These are phyloP conservation scores for Tretioscincus oriximinensis DNA, from an alignment of 2,113 vertebrate species.

Conservation along the genomic window DNA sequence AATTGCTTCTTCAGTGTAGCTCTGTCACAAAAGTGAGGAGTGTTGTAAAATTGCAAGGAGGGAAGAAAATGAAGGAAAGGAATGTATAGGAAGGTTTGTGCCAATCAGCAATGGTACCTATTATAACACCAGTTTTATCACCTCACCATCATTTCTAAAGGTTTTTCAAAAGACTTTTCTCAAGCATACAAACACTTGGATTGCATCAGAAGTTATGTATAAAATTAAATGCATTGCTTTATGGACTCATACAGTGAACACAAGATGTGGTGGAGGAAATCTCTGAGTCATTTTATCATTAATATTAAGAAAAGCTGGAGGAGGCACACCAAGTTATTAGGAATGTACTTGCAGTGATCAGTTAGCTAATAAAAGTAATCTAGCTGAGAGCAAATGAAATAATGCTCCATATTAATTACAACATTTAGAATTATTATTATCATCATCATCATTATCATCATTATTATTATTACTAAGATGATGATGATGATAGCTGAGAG, in stretches of 20 bases:
- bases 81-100: too few relatives aligned
- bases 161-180: background rate
- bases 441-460: too few relatives aligned
- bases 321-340: background rate
- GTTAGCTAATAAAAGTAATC: conserved; percentile 7
- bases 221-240: background rate
- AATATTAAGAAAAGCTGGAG: conserved; percentile 10
- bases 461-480: too few relatives aligned
- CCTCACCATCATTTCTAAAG: background rate
- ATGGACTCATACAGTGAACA: background rate
- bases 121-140: background rate
- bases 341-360: conserved; percentile 1
- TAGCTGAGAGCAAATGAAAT: background rate
- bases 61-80: too few relatives aligned
- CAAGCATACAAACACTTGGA: background rate
- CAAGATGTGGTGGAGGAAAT: background rate
- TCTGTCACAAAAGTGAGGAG: too few relatives aligned
- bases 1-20: too few relatives aligned
- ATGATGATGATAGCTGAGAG: too few relatives aligned
- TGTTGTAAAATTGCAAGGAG: too few relatives aligned
- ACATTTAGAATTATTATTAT: background rate
- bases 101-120: too few relatives aligned
- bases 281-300: conserved; percentile 20
- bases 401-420: background rate
- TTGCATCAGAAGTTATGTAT: background rate